These are phyloP conservation scores for Ptycholaimellus sp. DNA, from an alignment of 2,888 invertebrate genomes.

Conservation along the genomic window DNA sequence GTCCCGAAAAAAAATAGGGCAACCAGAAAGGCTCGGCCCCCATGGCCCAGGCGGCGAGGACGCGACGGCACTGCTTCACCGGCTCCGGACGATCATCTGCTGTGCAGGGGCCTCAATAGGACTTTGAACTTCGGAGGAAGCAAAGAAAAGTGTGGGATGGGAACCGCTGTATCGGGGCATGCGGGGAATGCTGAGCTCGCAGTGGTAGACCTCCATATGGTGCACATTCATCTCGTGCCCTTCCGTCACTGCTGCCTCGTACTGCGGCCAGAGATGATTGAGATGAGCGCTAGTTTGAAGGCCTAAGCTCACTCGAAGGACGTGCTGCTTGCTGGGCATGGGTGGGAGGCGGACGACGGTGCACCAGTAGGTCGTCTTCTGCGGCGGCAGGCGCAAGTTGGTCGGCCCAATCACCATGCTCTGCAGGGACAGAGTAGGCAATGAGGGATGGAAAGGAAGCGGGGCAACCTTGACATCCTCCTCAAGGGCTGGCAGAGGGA, in stretches of 20 bases:
- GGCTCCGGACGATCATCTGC: slow-evolving; percentile 44
- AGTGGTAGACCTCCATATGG: slow-evolving; percentile 95
- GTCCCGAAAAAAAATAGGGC: too few species aligned
- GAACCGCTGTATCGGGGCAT: slow-evolving; percentile 26
- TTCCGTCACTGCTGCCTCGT: slow-evolving; percentile 36
- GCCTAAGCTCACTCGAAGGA: slow-evolving; percentile 39
- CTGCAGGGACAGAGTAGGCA: too few species aligned
- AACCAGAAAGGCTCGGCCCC: too few species aligned
- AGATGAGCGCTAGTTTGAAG: slow-evolving; percentile 4
- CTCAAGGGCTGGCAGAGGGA: too few species aligned
- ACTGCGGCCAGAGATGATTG: slow-evolving; percentile 1
- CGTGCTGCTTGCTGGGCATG: slow-evolving; percentile 42
- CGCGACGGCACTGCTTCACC: slow-evolving; percentile 54
- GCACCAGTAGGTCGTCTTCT: slow-evolving; percentile 94
- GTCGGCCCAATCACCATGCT: slow-evolving; percentile 8
- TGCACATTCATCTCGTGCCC: slow-evolving; percentile 70
- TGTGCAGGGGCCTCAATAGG: slow-evolving; percentile 49
- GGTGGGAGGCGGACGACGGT: slow-evolving; percentile 53
- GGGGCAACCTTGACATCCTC: too few species aligned
- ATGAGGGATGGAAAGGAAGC: too few species aligned
- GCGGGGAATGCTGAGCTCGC: slow-evolving; percentile 40
- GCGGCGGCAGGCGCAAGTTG: slow-evolving; percentile 42
- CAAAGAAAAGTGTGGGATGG: neutral
- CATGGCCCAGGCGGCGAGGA: slow-evolving; percentile 94
- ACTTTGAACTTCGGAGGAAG: slow-evolving; percentile 1